Conservation (phyloP, 2,888 invertebrate genomes). For the Eubasilissa splendida region DNA sequence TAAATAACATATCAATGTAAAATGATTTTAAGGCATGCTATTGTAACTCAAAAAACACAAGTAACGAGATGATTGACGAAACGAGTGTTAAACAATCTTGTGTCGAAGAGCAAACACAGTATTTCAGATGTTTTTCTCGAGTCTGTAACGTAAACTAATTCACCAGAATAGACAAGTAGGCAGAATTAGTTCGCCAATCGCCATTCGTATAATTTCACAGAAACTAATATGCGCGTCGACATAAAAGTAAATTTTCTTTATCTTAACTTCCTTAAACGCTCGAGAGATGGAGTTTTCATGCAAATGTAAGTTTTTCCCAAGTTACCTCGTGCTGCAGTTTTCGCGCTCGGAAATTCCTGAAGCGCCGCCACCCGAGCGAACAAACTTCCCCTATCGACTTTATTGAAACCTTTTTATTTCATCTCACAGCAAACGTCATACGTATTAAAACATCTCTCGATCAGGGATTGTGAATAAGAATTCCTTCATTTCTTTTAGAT, state of each 20-base stretch:
- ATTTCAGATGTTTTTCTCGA: too few relatives aligned
- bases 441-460: neutral
- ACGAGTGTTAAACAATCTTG: too few relatives aligned
- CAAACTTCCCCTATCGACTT: conserved; percentile 50
- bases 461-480: too few relatives aligned
- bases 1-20: too few relatives aligned
- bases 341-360: conserved; percentile 29
- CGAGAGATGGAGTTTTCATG: conserved; percentile 44
- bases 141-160: too few relatives aligned
- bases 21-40: too few relatives aligned
- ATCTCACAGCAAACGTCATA: conserved; percentile 29
- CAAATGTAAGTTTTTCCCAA: conserved; percentile 41
- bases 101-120: too few relatives aligned
- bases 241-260: conserved; percentile 35
- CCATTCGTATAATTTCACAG: conserved; percentile 25
- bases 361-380: conserved; percentile 40
- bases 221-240: conserved; percentile 39
- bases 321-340: conserved; percentile 12
- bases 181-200: conserved; percentile 24
- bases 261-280: conserved; percentile 37
- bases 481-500: too few relatives aligned
- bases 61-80: too few relatives aligned
- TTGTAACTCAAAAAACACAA: too few relatives aligned
- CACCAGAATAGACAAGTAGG: too few relatives aligned
- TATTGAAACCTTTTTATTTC: conserved; percentile 54